Percentiles rank a stretch among this genome's conserved stretches.
Evolutionary conservation across 2,113 vertebrate genomes (phyloP).

Genomic region (Centropus bengalensis): DNA sequence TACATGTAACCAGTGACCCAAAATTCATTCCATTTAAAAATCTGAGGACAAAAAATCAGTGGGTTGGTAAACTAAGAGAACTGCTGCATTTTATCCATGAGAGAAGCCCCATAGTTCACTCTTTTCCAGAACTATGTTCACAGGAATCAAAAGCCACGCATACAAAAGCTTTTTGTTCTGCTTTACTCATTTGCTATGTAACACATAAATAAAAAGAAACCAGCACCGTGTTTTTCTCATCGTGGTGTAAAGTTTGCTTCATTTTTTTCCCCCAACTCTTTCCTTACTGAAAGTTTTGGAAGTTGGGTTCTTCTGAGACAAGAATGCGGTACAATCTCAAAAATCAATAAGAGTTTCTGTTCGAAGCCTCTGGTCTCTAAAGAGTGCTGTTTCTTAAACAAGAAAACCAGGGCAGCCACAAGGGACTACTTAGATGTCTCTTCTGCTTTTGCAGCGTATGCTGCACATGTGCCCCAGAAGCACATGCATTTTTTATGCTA

Average conservation of each 20-base stretch:
- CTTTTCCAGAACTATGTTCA: background rate
- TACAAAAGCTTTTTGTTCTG: background rate
- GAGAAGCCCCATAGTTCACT: background rate
- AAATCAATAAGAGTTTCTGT: background rate
- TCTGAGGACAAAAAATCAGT: background rate
- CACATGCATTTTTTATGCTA: slow-evolving; percentile 83
- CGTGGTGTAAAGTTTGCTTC: background rate
- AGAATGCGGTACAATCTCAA: background rate
- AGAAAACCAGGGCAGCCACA: slow-evolving; percentile 11
- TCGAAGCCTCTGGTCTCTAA: background rate
- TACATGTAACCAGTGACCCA: background rate
- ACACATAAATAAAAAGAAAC: background rate
- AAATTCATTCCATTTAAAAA: background rate
- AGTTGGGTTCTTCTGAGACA: background rate
- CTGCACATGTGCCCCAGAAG: slow-evolving; percentile 61
- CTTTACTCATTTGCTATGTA: background rate
- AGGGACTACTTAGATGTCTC: slow-evolving; percentile 58
- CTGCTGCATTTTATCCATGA: background rate
- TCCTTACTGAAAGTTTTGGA: background rate
- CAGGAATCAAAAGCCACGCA: background rate
- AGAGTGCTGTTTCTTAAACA: background rate
- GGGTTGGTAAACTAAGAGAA: background rate
- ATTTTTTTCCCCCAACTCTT: background rate
- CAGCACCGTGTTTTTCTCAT: background rate
- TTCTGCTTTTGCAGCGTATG: slow-evolving; percentile 55